Base-by-base conservation (phyloP, 1,140 invertebrate species). In the Wiebesia pumilae region DNA sequence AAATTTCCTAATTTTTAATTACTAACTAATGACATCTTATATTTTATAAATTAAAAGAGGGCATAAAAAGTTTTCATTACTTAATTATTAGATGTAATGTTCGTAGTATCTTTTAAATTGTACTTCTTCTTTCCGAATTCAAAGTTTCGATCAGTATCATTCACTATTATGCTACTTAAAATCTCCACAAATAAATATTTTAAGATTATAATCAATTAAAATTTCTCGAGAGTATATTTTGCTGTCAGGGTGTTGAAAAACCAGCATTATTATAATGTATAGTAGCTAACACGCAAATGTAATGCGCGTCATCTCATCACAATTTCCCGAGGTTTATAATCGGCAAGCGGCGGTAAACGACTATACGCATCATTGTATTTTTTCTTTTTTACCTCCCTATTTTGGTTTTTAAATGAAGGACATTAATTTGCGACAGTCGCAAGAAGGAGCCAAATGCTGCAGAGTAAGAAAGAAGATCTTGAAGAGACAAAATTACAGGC, bases 371-470 rank as follows among this genome's bases (percentile, higher is more conserved):
- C 69, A 71, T n/a, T 81, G 43, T 73, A 67, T 35, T 33, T 27
- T 65, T 33, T 43, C 71, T 24, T 51, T 62, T 54, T 35, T 47
- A 27, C 43, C 43, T 78, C 54, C 75, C 86, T 83, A 83, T 73
- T 87, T 87, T 87, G 86, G 86, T 83, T 87, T 87, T 62, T 87
- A 87, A 87, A 87, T 87, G 86, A 87, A 87, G 81, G 58, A 80
- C 86, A 83, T 83, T 83, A 87, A 87, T 87, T 87, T 87, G 81
- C 81, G 75, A 71, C n/a, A 30, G n/a, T 24, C 69, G 30, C 80
- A 80, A 86, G 67, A 38, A 54, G 81, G 43, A 73, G 19, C n/a
- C 51, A n/a, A 75, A 71, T 58, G 69, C 21, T 12, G 24, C n/a
- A 9, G n/a, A 51, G 77, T 79, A 47, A 33, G 16, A 58, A 27